A percentile compares a stretch with the other conserved stretches of the same genome.
Conservation (phyloP, 2,797 vertebrate genomes). For the Lacerta bilineata region DNA sequence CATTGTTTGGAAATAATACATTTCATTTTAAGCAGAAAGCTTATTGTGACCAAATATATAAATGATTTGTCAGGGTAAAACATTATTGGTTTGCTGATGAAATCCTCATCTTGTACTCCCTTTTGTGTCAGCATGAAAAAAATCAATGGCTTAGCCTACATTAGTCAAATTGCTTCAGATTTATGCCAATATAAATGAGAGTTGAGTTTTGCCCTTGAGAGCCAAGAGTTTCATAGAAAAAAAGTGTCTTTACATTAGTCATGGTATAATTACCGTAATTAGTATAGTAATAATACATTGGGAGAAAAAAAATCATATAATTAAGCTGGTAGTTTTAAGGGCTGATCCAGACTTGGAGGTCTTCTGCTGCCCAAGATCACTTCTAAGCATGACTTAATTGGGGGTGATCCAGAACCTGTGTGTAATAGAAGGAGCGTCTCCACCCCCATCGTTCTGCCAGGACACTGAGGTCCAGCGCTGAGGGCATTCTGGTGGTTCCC, state of each 20-base stretch:
- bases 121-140: slow-evolving; percentile 37
- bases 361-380: neutral
- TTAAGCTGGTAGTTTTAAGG: neutral
- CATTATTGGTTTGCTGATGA: slow-evolving; percentile 42
- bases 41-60: slow-evolving; percentile 48
- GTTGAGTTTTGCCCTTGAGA: slow-evolving; percentile 19
- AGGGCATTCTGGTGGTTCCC: too few relatives aligned
- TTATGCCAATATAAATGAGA: slow-evolving; percentile 27
- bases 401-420: neutral
- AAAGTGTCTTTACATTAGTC: neutral
- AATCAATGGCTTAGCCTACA: slow-evolving; percentile 4
- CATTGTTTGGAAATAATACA: slow-evolving; percentile 35
- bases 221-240: neutral
- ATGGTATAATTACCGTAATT: slow-evolving; percentile 26
- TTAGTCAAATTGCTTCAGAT: slow-evolving; percentile 13
- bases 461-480: too few relatives aligned
- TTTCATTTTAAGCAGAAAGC: slow-evolving; percentile 54
- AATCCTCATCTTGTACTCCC: slow-evolving; percentile 36
- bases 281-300: neutral
- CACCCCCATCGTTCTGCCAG: too few relatives aligned
- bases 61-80: slow-evolving; percentile 50
- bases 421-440: neutral
- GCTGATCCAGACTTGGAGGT: neutral
- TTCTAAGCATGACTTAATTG: neutral
- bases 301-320: neutral